phyloP scores from a whole-genome alignment of 2,113 vertebrate species.

The Recurvirostra avosetta region DNA sequence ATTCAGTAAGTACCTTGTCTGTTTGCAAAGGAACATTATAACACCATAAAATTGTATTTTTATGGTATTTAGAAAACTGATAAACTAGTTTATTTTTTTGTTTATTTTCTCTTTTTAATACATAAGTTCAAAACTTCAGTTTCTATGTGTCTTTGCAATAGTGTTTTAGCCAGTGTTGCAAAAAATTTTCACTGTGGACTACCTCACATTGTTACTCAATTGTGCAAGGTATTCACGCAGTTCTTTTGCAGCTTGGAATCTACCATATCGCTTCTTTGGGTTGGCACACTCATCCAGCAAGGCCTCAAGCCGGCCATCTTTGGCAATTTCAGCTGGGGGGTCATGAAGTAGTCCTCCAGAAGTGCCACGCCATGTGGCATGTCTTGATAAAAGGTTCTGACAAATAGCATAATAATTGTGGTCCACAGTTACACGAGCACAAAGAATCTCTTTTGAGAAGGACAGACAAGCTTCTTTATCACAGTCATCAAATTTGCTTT shows the following conservation, averaged over 20 bases:
- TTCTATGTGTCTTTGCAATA: conserved; percentile 36
- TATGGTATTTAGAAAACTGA: conserved; percentile 50
- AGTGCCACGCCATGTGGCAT: conserved; percentile 93
- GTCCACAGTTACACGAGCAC: conserved; percentile 92
- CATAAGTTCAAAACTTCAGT: conserved; percentile 24
- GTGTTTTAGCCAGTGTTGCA: conserved; percentile 41
- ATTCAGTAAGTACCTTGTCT: conserved; percentile 64
- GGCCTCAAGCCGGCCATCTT: conserved; percentile 88
- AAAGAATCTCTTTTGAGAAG: conserved; percentile 97
- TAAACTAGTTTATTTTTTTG: background rate
- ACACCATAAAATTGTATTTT: conserved; percentile 49
- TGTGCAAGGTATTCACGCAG: conserved; percentile 92
- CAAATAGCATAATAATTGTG: conserved; percentile 99
- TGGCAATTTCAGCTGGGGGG: conserved; percentile 88
- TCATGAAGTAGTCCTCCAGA: conserved; percentile 95
- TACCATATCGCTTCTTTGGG: conserved; percentile 90
- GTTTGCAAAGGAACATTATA: conserved; percentile 64
- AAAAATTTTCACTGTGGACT: conserved; percentile 63
- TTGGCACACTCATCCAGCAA: conserved; percentile 95
- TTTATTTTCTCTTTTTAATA: conserved; percentile 21
- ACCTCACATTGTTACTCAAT: conserved; percentile 87
- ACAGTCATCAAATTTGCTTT: conserved; percentile 97
- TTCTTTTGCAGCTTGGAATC: conserved; percentile 93
- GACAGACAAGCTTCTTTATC: conserved; percentile 97
- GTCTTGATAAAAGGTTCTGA: conserved; percentile 94